Evolutionary conservation across 2,113 vertebrate genomes (phyloP).

Genomic region (Lagopus muta): DNA sequence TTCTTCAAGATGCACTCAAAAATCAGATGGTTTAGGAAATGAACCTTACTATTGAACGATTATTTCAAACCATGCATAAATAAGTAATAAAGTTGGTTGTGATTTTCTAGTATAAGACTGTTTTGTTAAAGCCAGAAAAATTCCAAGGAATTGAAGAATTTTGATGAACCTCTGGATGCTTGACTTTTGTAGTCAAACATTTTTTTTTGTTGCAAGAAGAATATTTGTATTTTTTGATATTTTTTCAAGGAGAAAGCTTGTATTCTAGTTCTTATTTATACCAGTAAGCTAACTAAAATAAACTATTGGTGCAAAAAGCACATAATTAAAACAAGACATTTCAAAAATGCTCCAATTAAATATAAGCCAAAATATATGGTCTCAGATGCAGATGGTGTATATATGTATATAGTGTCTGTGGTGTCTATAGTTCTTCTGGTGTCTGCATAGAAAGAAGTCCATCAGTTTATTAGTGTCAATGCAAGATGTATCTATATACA

Average conservation of each 20-base stretch:
- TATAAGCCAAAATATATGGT: not conserved
- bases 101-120: not conserved
- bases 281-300: conserved; percentile 32
- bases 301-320: not conserved
- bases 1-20: not conserved
- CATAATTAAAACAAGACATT: conserved; percentile 33
- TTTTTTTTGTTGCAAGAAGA: not conserved
- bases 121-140: not conserved
- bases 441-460: not conserved
- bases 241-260: conserved; percentile 15
- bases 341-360: not conserved
- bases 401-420: not conserved
- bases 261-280: conserved; percentile 10
- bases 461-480: conserved; percentile 5
- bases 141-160: not conserved
- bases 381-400: not conserved
- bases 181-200: not conserved
- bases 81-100: not conserved
- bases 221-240: conserved; percentile 22
- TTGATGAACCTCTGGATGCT: not conserved
- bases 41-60: not conserved
- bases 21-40: not conserved
- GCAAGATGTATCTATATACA: not conserved
- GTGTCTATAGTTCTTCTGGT: not conserved
- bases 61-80: not conserved